These are phyloP conservation scores for Capitella teleta DNA, from an alignment of 1,140 invertebrate genomes.

Conservation along the genomic window DNA sequence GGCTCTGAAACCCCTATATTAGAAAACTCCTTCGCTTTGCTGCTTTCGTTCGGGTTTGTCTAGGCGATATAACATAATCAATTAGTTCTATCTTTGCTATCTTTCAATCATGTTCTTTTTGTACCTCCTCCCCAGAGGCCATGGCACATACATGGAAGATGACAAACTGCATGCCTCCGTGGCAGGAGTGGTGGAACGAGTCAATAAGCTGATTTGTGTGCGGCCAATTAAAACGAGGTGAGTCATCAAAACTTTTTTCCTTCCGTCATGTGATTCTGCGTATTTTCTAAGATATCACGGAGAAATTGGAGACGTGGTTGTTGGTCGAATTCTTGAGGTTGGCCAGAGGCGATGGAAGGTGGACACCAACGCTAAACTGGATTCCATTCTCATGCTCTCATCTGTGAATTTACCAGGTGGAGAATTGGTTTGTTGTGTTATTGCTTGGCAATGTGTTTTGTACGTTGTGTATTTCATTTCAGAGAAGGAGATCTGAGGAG, in stretches of 20 bases:
- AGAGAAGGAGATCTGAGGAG: constrained; percentile 82
- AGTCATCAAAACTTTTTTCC: neutral
- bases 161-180: constrained; percentile 78
- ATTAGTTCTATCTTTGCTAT: no score
- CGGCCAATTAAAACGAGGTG: constrained; percentile 73
- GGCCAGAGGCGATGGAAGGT: constrained; percentile 85
- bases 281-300: constrained; percentile 46
- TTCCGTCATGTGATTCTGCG: no score
- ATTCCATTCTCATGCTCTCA: constrained; percentile 77
- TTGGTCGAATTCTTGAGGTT: constrained; percentile 81
- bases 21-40: no score
- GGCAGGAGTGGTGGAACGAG: constrained; percentile 81
- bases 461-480: constrained; percentile 7
- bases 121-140: no score
- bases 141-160: constrained; percentile 81
- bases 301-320: constrained; percentile 93
- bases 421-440: constrained; percentile 61
- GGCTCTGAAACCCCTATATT: no score
- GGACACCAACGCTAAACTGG: constrained; percentile 69
- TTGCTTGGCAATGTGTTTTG: neutral
- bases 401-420: constrained; percentile 95
- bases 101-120: no score
- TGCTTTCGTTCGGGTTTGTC: no score
- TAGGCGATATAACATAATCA: no score
- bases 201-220: constrained; percentile 88